These are phyloP conservation scores for Aegypius monachus DNA, from an alignment of 2,113 vertebrate genomes.

Conservation along the genomic window DNA sequence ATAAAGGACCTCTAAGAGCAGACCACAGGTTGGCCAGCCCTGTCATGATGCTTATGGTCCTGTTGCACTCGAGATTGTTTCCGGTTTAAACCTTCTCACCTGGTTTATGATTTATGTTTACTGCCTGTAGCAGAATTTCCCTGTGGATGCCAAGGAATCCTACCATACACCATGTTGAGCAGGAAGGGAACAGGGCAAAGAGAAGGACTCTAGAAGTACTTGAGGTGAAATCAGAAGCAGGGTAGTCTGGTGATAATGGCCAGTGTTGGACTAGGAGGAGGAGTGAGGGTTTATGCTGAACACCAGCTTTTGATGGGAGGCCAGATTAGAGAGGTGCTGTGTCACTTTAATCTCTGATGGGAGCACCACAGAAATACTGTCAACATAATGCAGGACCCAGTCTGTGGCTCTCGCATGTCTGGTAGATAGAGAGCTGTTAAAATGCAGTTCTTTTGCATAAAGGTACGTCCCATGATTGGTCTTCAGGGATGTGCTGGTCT, in stretches of 20 bases:
- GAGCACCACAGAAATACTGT: neutral
- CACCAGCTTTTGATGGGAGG: neutral
- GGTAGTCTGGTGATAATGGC: neutral
- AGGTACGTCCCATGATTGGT: neutral
- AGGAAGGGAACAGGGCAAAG: neutral
- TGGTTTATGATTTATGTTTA: neutral
- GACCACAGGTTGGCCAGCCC: neutral
- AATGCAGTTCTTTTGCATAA: neutral
- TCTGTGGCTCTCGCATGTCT: neutral
- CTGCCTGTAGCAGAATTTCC: neutral
- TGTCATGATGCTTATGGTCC: neutral
- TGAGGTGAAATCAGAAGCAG: neutral
- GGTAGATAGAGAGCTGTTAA: neutral
- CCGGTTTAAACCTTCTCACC: neutral
- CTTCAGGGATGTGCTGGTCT: neutral
- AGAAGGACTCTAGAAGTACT: neutral
- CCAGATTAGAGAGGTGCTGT: neutral
- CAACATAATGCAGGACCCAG: neutral
- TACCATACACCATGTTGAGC: fast-evolving
- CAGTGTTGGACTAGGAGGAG: neutral
- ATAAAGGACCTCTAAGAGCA: neutral
- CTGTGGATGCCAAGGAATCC: fast-evolving
- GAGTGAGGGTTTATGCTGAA: neutral
- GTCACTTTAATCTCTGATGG: neutral
- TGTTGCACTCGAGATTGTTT: neutral